Base-by-base conservation (phyloP, 2,797 vertebrate genomes). In the Pipistrellus pipistrellus region DNA sequence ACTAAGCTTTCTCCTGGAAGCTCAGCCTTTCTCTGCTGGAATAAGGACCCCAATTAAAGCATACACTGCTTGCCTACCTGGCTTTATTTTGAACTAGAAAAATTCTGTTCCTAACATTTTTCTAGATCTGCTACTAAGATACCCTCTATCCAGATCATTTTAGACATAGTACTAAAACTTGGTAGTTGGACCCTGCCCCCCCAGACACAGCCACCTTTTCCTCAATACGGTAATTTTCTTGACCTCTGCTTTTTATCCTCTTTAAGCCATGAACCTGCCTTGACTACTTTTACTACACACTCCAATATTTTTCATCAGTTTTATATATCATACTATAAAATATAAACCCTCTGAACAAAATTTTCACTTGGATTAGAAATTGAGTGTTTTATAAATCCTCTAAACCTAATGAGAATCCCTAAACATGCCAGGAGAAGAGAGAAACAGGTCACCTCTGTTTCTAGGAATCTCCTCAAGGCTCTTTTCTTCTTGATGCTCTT, bases 401-500 rank as follows among this genome's bases (percentile, higher is more conserved):
- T 55, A 57, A 91, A 59, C 3, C 9, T 21, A 88, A 72, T 15
- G 15, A 21, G 88, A 81, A 35, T 44, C 15, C 30, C 10, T 32
- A 46, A 88, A 48, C 5, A 48, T 30, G 21, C 3, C 2, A 72
- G 53, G 30, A 71, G 8, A 41, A 78, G 51, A 27, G 92, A 78
- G 17, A 55, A 4, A 2, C 15, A 21, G 5, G 91, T 98, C 91
- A 99, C 99, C 99, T 99, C 99, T 0, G 99, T 99, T 98, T 99
- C 99, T 91, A 99, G 96, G 97, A 99, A 99, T 72, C 99, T 98
- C 4, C 99, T 97, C 95, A 99, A 91, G 0, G 99, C 99, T 95
- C 99, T 98, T 98, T 99, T 99, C 98, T 99, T 99, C 97, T 99
- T 99, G 97, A 99, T 99, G 98, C 99, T 99, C 80, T 99, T 99